Base-by-base conservation (phyloP, 2,113 vertebrate species). In the Copsychus sechellarum region DNA sequence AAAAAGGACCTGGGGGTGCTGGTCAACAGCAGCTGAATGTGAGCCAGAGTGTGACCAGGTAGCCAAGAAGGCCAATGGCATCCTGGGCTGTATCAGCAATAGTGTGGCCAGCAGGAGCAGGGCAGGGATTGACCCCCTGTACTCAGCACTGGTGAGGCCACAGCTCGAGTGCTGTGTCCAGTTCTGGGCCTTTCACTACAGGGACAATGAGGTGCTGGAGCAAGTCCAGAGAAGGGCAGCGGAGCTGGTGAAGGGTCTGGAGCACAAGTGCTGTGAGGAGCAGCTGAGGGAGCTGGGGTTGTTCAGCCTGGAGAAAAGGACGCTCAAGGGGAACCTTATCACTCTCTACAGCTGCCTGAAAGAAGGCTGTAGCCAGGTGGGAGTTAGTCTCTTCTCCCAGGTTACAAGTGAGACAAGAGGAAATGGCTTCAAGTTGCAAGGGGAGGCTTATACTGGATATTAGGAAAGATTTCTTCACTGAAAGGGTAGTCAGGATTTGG, bases 151-250 rank as follows among this genome's bases (percentile, higher is more conserved):
- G 40, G 18, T 48, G 54, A 61, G 62, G 31, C 9, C 1, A 24
- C 33, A 58, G 5, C n/a, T 54, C 0, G 1, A 47, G 11, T 31
- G 0, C 62, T 48, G 17, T 54, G 22, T 76, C 14, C 48, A 69
- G 25, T 0, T 15, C 23, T 76, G 73, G 24, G 20, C 10, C 15
- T 1, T 1, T 54, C n/a, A 76, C 4, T 48, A 6, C 26, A 33
- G 8, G 6, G 40, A 40, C 21, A 42, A 1, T 45, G 69, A 60
- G 28, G 8, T 5, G 9, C 36, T 24, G 3, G 8, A 69, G 14
- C 0, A 0, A 23, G 8, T 48, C 47, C 70, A 69, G 62, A 15
- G 18, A 54, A 69, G 14, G 31, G 12, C 54, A 33, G 8, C 0
- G 0, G 24, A 62, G 7, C 9, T 34, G 40, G 5, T 2, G 3